These are phyloP conservation scores for Cheilosia pagana DNA, from an alignment of 2,888 invertebrate species.

Conservation along the genomic window DNA sequence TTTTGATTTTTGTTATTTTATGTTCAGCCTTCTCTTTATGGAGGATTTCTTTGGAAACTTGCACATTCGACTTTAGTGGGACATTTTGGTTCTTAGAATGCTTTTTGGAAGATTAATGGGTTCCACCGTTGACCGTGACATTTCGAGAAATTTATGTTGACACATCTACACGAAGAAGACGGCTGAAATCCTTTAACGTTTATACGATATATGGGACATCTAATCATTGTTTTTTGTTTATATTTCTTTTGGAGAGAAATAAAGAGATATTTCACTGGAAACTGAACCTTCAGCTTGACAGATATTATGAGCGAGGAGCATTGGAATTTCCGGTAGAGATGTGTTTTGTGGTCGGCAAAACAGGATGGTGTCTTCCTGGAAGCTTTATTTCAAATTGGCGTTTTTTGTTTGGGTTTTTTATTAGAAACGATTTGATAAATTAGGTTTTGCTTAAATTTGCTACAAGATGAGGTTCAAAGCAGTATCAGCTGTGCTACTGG, in stretches of 20 bases:
- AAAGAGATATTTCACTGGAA: constrained; percentile 37
- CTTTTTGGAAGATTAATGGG: constrained; percentile 68
- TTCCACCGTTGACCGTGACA: constrained; percentile 71
- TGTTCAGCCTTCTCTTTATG: not conserved
- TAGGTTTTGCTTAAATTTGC: not conserved
- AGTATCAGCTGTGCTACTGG: no score
- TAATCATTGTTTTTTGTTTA: constrained; percentile 20
- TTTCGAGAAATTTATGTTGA: constrained; percentile 72
- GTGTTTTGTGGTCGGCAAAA: constrained; percentile 1
- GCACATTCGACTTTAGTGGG: constrained; percentile 40
- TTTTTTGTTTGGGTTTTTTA: not conserved
- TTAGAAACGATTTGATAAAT: not conserved
- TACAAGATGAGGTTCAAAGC: no score
- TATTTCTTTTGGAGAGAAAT: not conserved
- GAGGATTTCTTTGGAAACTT: constrained; percentile 59
- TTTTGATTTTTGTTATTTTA: constrained; percentile 31
- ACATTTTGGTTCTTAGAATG: constrained; percentile 63
- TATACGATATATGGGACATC: constrained; percentile 48
- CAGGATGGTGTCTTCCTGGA: constrained; percentile 32
- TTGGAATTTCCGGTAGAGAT: constrained; percentile 58
- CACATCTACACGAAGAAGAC: constrained; percentile 46
- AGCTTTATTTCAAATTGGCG: constrained; percentile 2
- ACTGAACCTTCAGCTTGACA: not conserved
- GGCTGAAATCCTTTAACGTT: constrained; percentile 34
- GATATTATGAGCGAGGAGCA: constrained; percentile 45